Conservation (phyloP, 2,797 vertebrate species). For the Trematomus bernacchii region DNA sequence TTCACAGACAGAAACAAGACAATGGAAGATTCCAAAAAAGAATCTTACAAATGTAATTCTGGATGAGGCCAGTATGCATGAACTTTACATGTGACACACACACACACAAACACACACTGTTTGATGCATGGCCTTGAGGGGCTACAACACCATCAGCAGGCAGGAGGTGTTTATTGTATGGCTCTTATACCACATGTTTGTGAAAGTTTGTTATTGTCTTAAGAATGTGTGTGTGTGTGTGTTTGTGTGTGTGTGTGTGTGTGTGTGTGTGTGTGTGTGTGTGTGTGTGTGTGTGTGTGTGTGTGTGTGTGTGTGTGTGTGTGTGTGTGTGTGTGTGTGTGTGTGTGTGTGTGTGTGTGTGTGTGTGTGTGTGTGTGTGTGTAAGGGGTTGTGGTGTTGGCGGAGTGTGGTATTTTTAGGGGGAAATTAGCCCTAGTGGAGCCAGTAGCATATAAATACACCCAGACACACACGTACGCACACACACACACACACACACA, state of each 20-base stretch:
- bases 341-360: slow-evolving; percentile 13
- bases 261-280: slow-evolving; percentile 41
- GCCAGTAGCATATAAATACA: slow-evolving; percentile 82
- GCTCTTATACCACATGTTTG: slow-evolving; percentile 44
- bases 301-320: slow-evolving; percentile 30
- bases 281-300: slow-evolving; percentile 26
- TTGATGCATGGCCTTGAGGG: slow-evolving; percentile 38
- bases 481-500: slow-evolving; percentile 45
- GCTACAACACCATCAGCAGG: slow-evolving; percentile 47
- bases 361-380: slow-evolving; percentile 45
- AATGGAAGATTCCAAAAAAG: background rate
- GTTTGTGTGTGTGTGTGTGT: background rate
- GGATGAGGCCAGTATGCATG: slow-evolving; percentile 4
- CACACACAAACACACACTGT: slow-evolving; percentile 34
- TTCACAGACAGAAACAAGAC: slow-evolving; percentile 3
- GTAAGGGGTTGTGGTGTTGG: slow-evolving; percentile 75
- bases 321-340: slow-evolving; percentile 31
- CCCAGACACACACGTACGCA: slow-evolving; percentile 51
- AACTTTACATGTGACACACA: slow-evolving; percentile 14
- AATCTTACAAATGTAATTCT: background rate
- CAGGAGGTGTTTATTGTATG: slow-evolving; percentile 68
- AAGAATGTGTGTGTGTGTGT: too few relatives aligned
- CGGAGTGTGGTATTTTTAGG: slow-evolving; percentile 81
- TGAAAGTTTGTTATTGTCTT: too few relatives aligned
- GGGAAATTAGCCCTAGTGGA: slow-evolving; percentile 80